Evolutionary conservation across 1,140 invertebrate genomes (phyloP), one percentile per base, ranked within the genome.

Genomic region (Drosophila funebris): DNA sequence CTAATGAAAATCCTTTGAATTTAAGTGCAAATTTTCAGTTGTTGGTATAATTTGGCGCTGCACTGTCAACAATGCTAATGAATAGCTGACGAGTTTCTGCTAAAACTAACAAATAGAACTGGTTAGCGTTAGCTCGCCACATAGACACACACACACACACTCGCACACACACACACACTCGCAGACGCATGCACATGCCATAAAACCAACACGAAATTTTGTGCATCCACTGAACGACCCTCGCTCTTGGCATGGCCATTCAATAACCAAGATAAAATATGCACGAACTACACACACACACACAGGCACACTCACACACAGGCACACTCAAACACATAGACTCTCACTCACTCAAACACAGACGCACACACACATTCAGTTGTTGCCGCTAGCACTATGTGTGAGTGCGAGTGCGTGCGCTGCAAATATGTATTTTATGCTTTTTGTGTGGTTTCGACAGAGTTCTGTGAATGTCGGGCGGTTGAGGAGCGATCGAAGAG

Each of bases 221-320:
- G 31, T 63, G 56, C 70, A 76, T 72, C 50, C 50, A 75, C 37
- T 68, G 62, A 67, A 62, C 73, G 54, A 43, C 54, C 53, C 73
- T 67, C 58, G 62, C 62, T 60, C 54, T 53, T 68, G 73, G 66
- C 74, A 33, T 67, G 62, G 24, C 69, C 62, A 71, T 74, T 69
- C 82, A 87, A 87, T 81, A 87, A 81, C 50, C 58, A 67, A 68
- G 66, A 80, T 75, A 78, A 87, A 85, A 77, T 82, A 82, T 82
- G 63, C 64, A 46, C 54, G 44, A 43, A 24, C 20, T 37, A 33
- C 27, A 29, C 16, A 37, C 41, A 41, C 46, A 41, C 22, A 43
- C 36, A 73, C 62, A 31, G n/a, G 14, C 24, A 20, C 43, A 20
- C 24, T 14, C 13, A 41, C 50, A 31, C 41, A 22, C n/a, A 50